Conservation (phyloP, 2,113 vertebrate species). For the Sylvia atricapilla region DNA sequence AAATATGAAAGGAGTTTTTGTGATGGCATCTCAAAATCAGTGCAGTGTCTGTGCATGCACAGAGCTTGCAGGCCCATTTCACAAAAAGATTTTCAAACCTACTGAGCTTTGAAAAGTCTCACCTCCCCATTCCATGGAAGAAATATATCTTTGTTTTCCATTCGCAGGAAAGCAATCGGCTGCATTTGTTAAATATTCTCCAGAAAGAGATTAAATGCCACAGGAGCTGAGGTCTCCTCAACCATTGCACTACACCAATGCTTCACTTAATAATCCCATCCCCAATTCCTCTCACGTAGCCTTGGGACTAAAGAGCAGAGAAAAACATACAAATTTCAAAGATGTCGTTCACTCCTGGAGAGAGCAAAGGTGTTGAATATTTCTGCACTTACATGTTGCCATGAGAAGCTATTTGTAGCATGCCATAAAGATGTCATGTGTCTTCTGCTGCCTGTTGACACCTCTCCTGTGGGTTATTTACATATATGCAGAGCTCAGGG, state of each 20-base stretch:
- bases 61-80: not conserved
- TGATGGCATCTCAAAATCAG: not conserved
- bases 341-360: not conserved
- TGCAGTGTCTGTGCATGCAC: not conserved
- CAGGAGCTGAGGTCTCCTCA: not conserved
- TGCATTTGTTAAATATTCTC: conserved; percentile 10
- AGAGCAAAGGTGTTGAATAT: not conserved
- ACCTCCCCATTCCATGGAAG: not conserved
- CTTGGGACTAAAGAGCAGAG: not conserved
- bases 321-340: not conserved
- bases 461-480: not conserved
- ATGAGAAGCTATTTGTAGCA: not conserved
- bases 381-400: not conserved
- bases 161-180: not conserved
- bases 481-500: not conserved
- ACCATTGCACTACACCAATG: not conserved
- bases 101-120: not conserved
- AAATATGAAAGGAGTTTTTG: not conserved
- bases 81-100: not conserved
- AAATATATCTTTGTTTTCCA: not conserved
- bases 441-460: not conserved
- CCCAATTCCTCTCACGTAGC: not conserved
- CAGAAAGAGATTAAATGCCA: not conserved
- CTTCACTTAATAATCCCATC: not conserved
- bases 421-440: not conserved